A percentile compares a stretch with the other conserved stretches of the same genome.
Conservation (phyloP, 2,888 invertebrate genomes). For the Doris montereyensis region DNA sequence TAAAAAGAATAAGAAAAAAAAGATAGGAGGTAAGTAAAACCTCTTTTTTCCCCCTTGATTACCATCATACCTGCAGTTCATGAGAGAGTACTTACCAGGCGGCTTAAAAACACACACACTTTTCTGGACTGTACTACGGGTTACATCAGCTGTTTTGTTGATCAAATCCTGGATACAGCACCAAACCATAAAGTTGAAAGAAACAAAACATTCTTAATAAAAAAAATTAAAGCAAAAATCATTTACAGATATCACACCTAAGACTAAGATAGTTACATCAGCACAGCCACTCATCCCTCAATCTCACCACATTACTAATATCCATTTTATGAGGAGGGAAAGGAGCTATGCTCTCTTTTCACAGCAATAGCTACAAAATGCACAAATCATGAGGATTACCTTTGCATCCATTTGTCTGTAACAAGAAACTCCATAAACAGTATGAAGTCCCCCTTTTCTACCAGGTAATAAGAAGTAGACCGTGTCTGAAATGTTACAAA, state of each 20-base stretch:
- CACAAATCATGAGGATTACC: background rate
- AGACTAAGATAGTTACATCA: too few species aligned
- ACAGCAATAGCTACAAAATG: background rate
- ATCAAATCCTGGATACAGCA: slow-evolving; percentile 89
- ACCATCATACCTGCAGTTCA: too few species aligned
- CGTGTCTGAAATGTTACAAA: slow-evolving; percentile 79
- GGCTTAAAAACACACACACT: slow-evolving; percentile 95
- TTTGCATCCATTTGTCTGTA: slow-evolving; percentile 90
- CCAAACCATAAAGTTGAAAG: too few species aligned
- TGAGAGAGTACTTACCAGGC: slow-evolving; percentile 74
- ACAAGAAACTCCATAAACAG: slow-evolving; percentile 96
- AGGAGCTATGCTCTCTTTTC: too few species aligned
- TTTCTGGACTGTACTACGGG: slow-evolving; percentile 97
- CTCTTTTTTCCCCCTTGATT: too few species aligned
- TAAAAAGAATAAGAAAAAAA: too few species aligned
- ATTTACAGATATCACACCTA: too few species aligned
- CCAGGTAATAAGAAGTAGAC: slow-evolving; percentile 97
- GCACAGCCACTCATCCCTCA: too few species aligned
- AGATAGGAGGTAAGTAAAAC: too few species aligned
- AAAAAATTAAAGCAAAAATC: background rate
- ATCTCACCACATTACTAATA: too few species aligned
- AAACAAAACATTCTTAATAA: too few species aligned
- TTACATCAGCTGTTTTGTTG: slow-evolving; percentile 94
- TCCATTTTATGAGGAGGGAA: too few species aligned
- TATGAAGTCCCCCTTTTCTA: slow-evolving; percentile 78